Percentiles rank a stretch among this genome's conserved stretches.
These are phyloP conservation scores for Apaloderma vittatum DNA, from an alignment of 2,113 vertebrate species.

Conservation along the genomic window DNA sequence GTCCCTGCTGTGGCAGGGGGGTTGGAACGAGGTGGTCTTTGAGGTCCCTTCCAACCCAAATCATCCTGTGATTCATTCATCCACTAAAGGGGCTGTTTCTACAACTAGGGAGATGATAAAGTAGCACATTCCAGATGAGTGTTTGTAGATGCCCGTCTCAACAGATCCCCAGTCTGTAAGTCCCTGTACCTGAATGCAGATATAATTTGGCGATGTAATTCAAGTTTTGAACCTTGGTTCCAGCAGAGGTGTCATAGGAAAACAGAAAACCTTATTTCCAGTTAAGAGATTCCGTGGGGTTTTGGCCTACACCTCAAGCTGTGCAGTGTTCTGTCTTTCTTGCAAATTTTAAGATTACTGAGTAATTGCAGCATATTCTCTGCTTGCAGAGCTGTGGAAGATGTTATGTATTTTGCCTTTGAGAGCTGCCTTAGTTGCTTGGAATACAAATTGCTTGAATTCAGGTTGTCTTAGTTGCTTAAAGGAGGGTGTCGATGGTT, in stretches of 20 bases:
- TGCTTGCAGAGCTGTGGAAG: neutral
- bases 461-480: neutral
- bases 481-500: neutral
- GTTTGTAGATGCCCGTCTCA: conserved; percentile 46
- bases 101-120: neutral
- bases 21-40: no score
- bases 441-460: neutral
- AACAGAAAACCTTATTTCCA: neutral
- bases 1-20: no score
- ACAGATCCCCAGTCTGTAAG: conserved; percentile 58
- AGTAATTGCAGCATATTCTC: neutral
- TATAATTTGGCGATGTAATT: neutral
- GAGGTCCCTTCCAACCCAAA: no score
- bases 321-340: neutral
- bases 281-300: neutral
- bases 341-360: neutral
- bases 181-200: neutral
- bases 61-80: no score
- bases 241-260: conserved; percentile 26
- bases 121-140: neutral
- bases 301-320: neutral
- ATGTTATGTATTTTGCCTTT: accelerated
- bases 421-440: neutral
- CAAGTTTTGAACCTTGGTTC: conserved; percentile 65
- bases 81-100: no score